Evolutionary conservation across 2,888 invertebrate genomes (phyloP).

Genomic region (Mythimna loreyi): DNA sequence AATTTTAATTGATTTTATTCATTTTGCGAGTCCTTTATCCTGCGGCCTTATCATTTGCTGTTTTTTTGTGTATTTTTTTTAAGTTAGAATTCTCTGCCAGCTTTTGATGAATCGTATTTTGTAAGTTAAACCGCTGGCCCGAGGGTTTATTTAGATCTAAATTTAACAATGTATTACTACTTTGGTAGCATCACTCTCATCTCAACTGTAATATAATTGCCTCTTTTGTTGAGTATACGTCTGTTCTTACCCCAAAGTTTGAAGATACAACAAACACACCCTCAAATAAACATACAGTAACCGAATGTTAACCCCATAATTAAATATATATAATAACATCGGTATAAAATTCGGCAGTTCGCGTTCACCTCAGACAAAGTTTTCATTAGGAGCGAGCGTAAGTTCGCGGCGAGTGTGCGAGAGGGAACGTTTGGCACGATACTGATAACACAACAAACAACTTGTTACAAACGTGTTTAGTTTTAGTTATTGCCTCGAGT

Average conservation of each 20-base stretch:
- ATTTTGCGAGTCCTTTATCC: no score
- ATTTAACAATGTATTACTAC: no score
- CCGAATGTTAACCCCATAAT: conserved; percentile 36
- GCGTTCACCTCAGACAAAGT: conserved; percentile 84
- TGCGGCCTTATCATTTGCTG: no score
- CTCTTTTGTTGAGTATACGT: not conserved
- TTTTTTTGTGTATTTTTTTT: no score
- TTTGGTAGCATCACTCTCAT: not conserved
- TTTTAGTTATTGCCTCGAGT: conserved; percentile 90
- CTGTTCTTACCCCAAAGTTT: conserved; percentile 9
- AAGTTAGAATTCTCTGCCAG: no score
- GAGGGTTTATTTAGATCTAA: no score
- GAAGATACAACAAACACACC: conserved; percentile 5
- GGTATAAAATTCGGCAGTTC: conserved; percentile 77
- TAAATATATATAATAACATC: conserved; percentile 64
- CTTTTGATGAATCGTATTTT: no score
- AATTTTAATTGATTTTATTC: no score
- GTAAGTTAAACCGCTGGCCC: no score
- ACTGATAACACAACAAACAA: conserved; percentile 91
- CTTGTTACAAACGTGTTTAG: conserved; percentile 91
- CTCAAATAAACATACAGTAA: conserved; percentile 27
- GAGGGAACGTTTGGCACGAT: conserved; percentile 87
- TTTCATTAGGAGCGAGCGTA: conserved; percentile 86
- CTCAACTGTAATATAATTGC: not conserved
- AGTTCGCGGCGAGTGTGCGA: conserved; percentile 87